A percentile compares a stretch with the other conserved stretches of the same genome.
Evolutionary conservation across 2,888 invertebrate genomes (phyloP).

Genomic region (Argyresthia goedartella): DNA sequence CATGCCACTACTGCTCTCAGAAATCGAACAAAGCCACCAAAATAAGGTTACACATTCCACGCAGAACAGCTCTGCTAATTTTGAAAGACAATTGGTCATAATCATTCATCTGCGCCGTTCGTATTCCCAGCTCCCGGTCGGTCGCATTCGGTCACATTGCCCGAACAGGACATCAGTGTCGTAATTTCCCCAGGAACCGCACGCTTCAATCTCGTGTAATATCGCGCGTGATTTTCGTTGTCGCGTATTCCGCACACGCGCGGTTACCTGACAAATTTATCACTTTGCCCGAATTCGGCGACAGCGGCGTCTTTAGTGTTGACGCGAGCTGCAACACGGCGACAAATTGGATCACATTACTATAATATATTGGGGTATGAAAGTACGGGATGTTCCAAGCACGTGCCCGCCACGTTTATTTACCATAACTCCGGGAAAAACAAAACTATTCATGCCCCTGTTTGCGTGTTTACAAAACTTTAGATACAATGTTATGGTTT

Average conservation of each 20-base stretch:
- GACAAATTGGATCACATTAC: conserved; percentile 42
- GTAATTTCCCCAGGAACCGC: conserved; percentile 3
- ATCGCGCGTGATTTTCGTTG: conserved; percentile 49
- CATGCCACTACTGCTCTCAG: too few species aligned
- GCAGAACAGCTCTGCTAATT: too few species aligned
- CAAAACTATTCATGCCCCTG: background rate
- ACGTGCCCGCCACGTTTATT: background rate
- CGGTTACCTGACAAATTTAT: conserved; percentile 62
- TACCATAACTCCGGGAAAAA: background rate
- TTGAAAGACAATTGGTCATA: too few species aligned
- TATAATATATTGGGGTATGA: conserved; percentile 31
- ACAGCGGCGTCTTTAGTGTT: conserved; percentile 13
- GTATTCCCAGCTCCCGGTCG: too few species aligned
- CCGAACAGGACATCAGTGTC: too few species aligned
- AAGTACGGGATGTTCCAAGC: conserved; percentile 7
- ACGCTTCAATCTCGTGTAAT: conserved; percentile 51
- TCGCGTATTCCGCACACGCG: conserved; percentile 51
- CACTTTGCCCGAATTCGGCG: conserved; percentile 28
- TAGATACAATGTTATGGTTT: too few species aligned
- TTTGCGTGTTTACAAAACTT: too few species aligned
- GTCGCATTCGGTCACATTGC: too few species aligned
- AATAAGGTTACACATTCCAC: too few species aligned
- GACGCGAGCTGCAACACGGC: conserved; percentile 28
- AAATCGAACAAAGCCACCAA: too few species aligned
- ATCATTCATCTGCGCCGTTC: too few species aligned